A percentile compares a stretch with the other conserved stretches of the same genome.
Evolutionary conservation across 2,888 invertebrate species (phyloP).

Genomic region (Gymnoscelis rufifasciata): DNA sequence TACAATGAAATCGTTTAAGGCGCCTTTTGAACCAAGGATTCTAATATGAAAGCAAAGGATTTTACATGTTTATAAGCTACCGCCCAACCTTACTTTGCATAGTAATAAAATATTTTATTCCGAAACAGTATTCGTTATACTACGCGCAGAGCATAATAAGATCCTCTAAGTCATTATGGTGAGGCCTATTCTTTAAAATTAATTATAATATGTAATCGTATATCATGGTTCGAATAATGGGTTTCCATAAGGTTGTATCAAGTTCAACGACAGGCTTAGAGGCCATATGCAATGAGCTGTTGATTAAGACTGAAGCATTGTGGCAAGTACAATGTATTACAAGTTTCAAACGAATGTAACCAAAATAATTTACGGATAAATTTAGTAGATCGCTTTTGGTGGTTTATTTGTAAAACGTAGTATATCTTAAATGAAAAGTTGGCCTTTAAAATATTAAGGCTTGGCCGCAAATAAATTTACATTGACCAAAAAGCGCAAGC

Average conservation of each 20-base stretch:
- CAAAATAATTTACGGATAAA: too few relatives aligned
- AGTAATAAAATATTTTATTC: conserved; percentile 3
- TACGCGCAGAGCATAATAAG: conserved; percentile 1
- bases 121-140: conserved; percentile 1
- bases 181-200: conserved; percentile 4
- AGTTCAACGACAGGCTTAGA: conserved; percentile 33
- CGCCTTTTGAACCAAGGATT: too few relatives aligned
- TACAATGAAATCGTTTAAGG: too few relatives aligned
- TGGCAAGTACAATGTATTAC: too few relatives aligned
- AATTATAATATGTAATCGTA: conserved; percentile 6
- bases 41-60: neutral
- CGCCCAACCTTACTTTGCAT: neutral
- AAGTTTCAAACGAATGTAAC: too few relatives aligned
- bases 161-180: neutral
- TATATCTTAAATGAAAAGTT: too few relatives aligned
- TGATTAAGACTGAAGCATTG: neutral
- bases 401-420: too few relatives aligned
- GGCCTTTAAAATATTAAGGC: too few relatives aligned
- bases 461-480: too few relatives aligned
- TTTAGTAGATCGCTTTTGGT: too few relatives aligned
- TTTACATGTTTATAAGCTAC: neutral
- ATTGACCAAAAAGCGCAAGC: too few relatives aligned
- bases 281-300: conserved; percentile 14
- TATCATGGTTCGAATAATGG: conserved; percentile 10
- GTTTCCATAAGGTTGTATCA: conserved; percentile 6